Conservation (phyloP, 2,113 vertebrate species). For the Thamnophis sirtalis region DNA sequence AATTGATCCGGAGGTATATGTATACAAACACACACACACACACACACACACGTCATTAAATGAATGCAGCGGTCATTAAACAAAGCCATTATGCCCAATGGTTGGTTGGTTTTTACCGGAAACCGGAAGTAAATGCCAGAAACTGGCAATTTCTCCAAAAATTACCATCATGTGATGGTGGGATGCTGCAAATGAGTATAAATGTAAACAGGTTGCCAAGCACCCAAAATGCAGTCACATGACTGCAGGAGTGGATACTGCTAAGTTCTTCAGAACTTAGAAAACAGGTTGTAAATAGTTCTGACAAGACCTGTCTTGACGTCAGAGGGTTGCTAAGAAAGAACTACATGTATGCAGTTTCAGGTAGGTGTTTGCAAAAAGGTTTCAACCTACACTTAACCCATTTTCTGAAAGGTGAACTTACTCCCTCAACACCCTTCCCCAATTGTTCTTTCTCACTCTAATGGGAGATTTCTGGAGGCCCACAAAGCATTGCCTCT, state of each 20-base stretch:
- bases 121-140: not conserved
- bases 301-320: not conserved
- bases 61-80: no score
- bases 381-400: not conserved
- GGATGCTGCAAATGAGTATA: not conserved
- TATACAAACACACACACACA: no score
- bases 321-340: not conserved
- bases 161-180: not conserved
- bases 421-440: not conserved
- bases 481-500: not conserved
- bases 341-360: not conserved
- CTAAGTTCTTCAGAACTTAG: not conserved
- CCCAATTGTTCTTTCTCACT: not conserved
- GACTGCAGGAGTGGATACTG: not conserved
- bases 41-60: no score
- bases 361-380: not conserved
- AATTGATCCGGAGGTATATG: no score
- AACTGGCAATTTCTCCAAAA: not conserved
- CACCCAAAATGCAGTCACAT: not conserved
- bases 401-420: not conserved
- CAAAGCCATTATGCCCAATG: no score
- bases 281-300: not conserved
- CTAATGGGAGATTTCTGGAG: not conserved
- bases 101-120: not conserved
- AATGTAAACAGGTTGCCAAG: not conserved